Base-by-base conservation (phyloP, 2,888 invertebrate species). In the Drosophila antonietae region DNA sequence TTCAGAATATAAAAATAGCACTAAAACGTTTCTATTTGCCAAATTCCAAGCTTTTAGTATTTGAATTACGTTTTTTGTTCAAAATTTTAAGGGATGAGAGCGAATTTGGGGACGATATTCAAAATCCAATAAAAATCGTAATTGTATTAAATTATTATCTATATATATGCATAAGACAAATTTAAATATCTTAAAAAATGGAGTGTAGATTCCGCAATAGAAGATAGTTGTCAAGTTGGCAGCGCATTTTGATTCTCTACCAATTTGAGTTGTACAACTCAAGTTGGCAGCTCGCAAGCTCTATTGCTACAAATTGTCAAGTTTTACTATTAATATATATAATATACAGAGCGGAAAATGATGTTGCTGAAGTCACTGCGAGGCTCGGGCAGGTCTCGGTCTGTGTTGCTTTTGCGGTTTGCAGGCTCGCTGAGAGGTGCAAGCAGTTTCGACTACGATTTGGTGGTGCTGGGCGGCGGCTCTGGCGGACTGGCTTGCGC, bases 401-500 rank as follows among this genome's bases (percentile, higher is more conserved):
- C 41, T 12, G 46, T 43, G 28, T 8, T 51, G 1, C 8, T 60
- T 0, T 12, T 46, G 0, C 69, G 70, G 23, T 53, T 43, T n/a
- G 43, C 37, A 33, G 46, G 69, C 18, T 23, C 31, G 1, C 12
- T 43, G 10, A 37, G 28, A 8, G 43, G 7, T 10, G 20, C 35
- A 2, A 12, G 23, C 8, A 33, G 10, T 2, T 53, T 94, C 91
- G 96, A 97, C 90, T 99, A 97, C 93, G 99, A 99, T 92, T 93
- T 99, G 90, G 95, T 98, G 61, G 98, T 99, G 23, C 95, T 99
- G 78, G 99, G 99, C 53, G 99, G 99, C 53, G 99, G 99, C 43
- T 98, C 98, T 0, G 99, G 98, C 43, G 98, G 99, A 41, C 94
- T 99, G 68, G 97, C 99, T 0, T 98, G 98, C 79, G 98, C 98